Evolutionary conservation across 2,797 vertebrate species (phyloP), one percentile per base, ranked within the genome.

Genomic region (Rhynchonycteris naso): DNA sequence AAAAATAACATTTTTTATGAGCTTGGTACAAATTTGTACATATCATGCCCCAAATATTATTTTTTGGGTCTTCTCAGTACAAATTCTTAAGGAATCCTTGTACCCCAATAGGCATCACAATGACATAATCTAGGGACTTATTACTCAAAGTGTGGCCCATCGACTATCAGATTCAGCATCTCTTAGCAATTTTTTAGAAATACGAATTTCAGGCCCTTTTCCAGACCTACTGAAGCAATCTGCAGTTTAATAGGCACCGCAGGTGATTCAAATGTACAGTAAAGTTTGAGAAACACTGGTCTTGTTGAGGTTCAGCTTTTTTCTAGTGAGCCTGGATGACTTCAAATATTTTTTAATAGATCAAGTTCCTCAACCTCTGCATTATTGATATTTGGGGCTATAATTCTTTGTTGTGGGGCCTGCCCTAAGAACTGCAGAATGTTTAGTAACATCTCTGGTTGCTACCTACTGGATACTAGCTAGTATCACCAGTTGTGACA

Each of bases 1-100:
- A 19, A n/a, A 93, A 95, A 63, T 89, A 93, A 81, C 24, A 28
- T 82, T 93, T 79, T 94, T 54, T 33, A 81, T 81, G 28, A 75
- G 50, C 24, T 21, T 21, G 52, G 28, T 58, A 54, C 47, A 94
- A 96, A 94, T 54, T 85, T 80, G 54, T 18, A 83, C 16, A 87
- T 82, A 65, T 1, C 10, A 61, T 76, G 22, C 13, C 19, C 52
- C n/a, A 61, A 69, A 89, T 30, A 72, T 74, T 72, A 63, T 65
- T 50, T 91, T 74, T 59, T 58, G 54, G 68, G 22, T 18, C 47
- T 88, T 75, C 47, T 76, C 21, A 52, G 38, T 72, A 85, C 52
- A 76, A 74, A 65, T 80, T 80, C 61, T 91, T 85, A 58, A 94
- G 28, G 72, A 80, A 79, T 63, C 26, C n/a, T 33, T 89, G 26